These are phyloP conservation scores for Calonectris borealis DNA, from an alignment of 2,113 vertebrate genomes.

Conservation along the genomic window DNA sequence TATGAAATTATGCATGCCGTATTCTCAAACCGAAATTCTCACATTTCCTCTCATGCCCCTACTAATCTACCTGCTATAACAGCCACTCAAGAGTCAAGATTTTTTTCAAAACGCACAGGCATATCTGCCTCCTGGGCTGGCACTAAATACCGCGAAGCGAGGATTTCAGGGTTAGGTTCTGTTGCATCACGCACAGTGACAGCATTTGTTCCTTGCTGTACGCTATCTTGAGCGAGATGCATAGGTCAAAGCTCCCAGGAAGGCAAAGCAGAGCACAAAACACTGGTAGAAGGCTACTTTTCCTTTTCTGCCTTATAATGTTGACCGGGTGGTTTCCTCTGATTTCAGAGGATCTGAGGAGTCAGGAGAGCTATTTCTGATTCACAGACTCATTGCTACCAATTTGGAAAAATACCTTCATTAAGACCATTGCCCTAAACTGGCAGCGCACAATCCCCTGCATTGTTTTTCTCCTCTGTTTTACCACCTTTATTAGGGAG, in stretches of 20 bases:
- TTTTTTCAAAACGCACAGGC: not conserved
- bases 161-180: not conserved
- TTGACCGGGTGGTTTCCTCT: not conserved
- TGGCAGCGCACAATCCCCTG: not conserved
- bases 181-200: not conserved
- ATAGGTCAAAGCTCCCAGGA: not conserved
- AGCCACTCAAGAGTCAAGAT: not conserved
- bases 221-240: not conserved
- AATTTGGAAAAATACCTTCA: not conserved
- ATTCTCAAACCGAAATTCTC: slow-evolving; percentile 1
- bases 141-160: not conserved
- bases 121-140: not conserved
- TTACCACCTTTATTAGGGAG: not conserved
- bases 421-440: not conserved
- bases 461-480: not conserved
- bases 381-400: not conserved
- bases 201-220: not conserved
- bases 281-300: not conserved
- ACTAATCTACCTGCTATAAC: not conserved
- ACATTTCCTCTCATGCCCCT: not conserved
- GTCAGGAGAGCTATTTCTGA: not conserved
- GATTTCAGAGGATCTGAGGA: not conserved
- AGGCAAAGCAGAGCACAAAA: not conserved
- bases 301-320: not conserved
- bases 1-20: slow-evolving; percentile 23